phyloP scores from a whole-genome alignment of 2,888 invertebrate species.

The Metallyticus violacea region DNA sequence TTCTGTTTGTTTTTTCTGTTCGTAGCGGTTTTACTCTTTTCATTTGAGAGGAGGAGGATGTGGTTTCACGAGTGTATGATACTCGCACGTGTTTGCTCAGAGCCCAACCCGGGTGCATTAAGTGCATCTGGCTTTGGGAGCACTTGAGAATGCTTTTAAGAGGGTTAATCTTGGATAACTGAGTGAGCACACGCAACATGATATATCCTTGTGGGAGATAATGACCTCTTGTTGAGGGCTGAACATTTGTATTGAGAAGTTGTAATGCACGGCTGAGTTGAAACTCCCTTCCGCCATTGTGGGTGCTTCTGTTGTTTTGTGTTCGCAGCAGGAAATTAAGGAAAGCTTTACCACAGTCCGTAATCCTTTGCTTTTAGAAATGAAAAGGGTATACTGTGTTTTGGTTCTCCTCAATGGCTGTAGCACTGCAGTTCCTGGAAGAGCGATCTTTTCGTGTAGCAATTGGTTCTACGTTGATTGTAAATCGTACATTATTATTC shows the following conservation, averaged over 20 bases:
- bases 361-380: background rate
- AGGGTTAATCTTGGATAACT: slow-evolving; percentile 6
- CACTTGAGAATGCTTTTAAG: slow-evolving; percentile 9
- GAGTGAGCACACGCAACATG: background rate
- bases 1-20: background rate
- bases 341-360: background rate
- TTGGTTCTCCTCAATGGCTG: background rate
- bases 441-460: background rate
- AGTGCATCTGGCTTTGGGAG: background rate
- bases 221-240: background rate
- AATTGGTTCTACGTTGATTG: no score
- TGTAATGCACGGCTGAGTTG: background rate
- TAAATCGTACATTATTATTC: no score
- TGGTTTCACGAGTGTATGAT: background rate
- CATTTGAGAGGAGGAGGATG: background rate
- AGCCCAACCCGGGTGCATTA: background rate
- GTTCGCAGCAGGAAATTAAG: background rate
- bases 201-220: background rate
- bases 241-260: background rate
- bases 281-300: background rate
- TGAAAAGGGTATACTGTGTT: background rate
- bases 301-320: no score
- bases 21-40: background rate
- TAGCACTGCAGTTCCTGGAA: background rate
- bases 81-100: background rate